phyloP scores from a whole-genome alignment of 2,888 invertebrate species.

The Cantharis lateralis region DNA sequence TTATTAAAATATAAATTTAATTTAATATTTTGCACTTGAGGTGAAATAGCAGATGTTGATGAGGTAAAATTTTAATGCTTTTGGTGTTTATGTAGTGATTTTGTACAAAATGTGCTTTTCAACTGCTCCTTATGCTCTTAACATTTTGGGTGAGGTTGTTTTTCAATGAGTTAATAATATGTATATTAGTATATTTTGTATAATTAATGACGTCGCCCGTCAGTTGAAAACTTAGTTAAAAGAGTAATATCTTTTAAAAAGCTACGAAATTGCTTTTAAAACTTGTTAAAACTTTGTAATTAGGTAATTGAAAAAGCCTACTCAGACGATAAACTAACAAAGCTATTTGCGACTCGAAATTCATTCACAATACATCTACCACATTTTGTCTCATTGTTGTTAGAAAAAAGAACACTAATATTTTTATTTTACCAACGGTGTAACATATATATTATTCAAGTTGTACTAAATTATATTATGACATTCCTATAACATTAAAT shows the following conservation, averaged over 20 bases:
- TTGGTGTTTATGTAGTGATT: background rate
- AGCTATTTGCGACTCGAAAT: conserved; percentile 9
- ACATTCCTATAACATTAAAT: conserved; percentile 29
- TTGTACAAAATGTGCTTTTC: background rate
- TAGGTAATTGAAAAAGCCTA: conserved; percentile 54
- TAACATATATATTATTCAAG: conserved; percentile 3
- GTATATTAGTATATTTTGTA: conserved; percentile 30
- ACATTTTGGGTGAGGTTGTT: background rate
- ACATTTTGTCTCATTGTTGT: background rate
- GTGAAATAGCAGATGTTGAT: background rate
- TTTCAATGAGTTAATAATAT: conserved; percentile 26
- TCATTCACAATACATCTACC: background rate
- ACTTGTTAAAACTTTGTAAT: conserved; percentile 56
- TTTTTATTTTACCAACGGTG: background rate
- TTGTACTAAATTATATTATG: conserved; percentile 17
- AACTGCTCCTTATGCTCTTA: background rate
- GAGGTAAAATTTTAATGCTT: background rate
- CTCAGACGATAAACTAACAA: conserved; percentile 35
- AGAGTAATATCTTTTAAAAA: conserved; percentile 54
- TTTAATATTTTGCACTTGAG: background rate
- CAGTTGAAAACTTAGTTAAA: conserved; percentile 42
- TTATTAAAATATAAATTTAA: background rate
- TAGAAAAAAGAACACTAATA: background rate
- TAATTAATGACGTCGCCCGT: conserved; percentile 30
- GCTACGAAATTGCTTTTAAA: conserved; percentile 53